Evolutionary conservation across 1,140 invertebrate genomes (phyloP).

Genomic region (Dendrolimus kikuchii): DNA sequence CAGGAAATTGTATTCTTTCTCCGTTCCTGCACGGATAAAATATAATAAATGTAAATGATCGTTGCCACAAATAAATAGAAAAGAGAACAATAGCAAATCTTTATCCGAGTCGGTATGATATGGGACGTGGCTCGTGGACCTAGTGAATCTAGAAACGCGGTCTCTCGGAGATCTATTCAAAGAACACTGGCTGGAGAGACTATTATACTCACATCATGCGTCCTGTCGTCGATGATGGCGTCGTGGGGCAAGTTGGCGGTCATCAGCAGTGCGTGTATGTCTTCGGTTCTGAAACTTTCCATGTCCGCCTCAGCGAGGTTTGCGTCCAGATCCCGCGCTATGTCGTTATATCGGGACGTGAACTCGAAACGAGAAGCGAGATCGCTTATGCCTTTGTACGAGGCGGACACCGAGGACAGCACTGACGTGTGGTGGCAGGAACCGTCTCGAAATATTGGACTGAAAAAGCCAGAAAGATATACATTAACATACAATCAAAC

Average conservation of each 20-base stretch:
- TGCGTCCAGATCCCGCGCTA: constrained; percentile 90
- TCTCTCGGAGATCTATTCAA: not conserved
- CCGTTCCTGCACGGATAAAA: too few species aligned
- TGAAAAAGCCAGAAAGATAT: constrained; percentile 49
- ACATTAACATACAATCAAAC: constrained; percentile 4
- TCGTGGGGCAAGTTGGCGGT: constrained; percentile 80
- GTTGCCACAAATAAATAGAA: too few species aligned
- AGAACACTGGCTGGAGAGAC: not conserved
- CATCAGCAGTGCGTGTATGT: constrained; percentile 87
- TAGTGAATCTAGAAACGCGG: not conserved
- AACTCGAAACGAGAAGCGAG: constrained; percentile 73
- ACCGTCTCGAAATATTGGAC: constrained; percentile 82
- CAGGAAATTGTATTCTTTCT: too few species aligned
- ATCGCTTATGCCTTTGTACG: constrained; percentile 82
- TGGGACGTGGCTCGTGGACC: too few species aligned
- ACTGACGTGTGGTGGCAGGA: constrained; percentile 85
- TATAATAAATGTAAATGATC: too few species aligned
- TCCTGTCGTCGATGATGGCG: constrained; percentile 55
- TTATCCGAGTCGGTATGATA: too few species aligned
- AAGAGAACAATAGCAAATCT: too few species aligned
- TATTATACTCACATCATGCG: constrained; percentile 53
- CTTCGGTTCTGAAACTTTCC: constrained; percentile 93
- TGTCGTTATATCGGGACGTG: constrained; percentile 84
- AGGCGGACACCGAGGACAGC: constrained; percentile 84
- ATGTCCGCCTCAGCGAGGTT: constrained; percentile 95